Percentiles rank a stretch among this genome's conserved stretches.
phyloP scores from a whole-genome alignment of 1,140 invertebrate species.

The Drosophila nigromelanica region DNA sequence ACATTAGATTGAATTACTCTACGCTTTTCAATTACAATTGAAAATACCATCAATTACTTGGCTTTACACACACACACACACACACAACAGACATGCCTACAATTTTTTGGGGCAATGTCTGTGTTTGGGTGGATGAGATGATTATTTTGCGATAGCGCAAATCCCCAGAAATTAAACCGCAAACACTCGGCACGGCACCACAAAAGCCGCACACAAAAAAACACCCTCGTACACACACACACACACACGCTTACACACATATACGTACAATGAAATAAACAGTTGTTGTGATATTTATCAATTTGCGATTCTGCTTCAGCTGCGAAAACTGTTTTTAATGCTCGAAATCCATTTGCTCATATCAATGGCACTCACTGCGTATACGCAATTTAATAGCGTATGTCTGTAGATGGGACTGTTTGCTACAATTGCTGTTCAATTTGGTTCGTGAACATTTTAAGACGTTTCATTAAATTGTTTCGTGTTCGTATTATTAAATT shows the following conservation, averaged over 20 bases:
- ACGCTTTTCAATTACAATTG: slow-evolving; percentile 48
- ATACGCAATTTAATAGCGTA: slow-evolving; percentile 51
- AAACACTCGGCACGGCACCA: slow-evolving; percentile 49
- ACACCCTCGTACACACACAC: slow-evolving; percentile 1
- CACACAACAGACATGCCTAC: neutral
- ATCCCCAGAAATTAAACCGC: slow-evolving; percentile 54
- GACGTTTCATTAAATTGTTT: slow-evolving; percentile 1
- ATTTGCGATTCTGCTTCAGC: slow-evolving; percentile 55
- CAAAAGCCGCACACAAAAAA: slow-evolving; percentile 42
- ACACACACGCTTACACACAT: neutral
- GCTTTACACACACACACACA: neutral
- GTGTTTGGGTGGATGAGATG: neutral
- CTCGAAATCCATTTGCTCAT: slow-evolving; percentile 56
- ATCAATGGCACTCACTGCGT: slow-evolving; percentile 39
- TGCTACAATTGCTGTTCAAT: neutral
- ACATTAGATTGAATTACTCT: slow-evolving; percentile 5
- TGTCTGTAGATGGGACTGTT: slow-evolving; percentile 39
- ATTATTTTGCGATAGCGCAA: slow-evolving; percentile 24
- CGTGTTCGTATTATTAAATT: neutral
- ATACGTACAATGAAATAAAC: slow-evolving; percentile 7
- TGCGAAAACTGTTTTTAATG: slow-evolving; percentile 67
- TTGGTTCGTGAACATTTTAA: neutral
- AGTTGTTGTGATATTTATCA: slow-evolving; percentile 56
- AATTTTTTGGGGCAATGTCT: neutral
- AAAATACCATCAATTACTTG: slow-evolving; percentile 42